A percentile compares a stretch with the other conserved stretches of the same genome.
These are phyloP conservation scores for Heliconius charithonia DNA, from an alignment of 2,888 invertebrate species.

Conservation along the genomic window DNA sequence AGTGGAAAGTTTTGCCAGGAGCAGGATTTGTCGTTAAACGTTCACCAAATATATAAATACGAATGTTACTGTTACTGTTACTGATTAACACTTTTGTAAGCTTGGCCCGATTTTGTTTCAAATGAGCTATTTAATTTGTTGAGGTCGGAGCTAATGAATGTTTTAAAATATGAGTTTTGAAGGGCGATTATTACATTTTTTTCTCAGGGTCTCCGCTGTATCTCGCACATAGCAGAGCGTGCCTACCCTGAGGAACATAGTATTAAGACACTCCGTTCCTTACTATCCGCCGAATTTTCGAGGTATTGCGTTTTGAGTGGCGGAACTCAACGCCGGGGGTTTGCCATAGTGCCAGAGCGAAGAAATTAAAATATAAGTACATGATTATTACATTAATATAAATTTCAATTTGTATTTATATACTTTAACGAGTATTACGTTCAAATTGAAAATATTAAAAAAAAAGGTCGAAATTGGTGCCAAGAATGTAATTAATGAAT, in stretches of 20 bases:
- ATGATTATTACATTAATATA: background rate
- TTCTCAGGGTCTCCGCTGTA: too few species aligned
- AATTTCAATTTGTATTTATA: background rate
- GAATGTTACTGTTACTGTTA: conserved; percentile 46
- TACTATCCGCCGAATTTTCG: too few species aligned
- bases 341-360: background rate
- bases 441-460: too few species aligned
- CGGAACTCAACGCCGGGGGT: too few species aligned
- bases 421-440: background rate
- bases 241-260: too few species aligned
- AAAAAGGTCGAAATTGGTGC: background rate
- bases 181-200: background rate
- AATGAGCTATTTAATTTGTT: conserved; percentile 43
- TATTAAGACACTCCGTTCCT: too few species aligned
- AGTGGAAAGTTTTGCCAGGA: conserved; percentile 68
- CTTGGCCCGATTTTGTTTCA: conserved; percentile 38
- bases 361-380: background rate
- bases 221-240: too few species aligned
- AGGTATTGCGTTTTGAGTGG: too few species aligned
- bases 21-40: conserved; percentile 65
- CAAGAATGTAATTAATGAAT: background rate
- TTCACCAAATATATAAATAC: conserved; percentile 52
- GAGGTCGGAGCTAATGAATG: conserved; percentile 9
- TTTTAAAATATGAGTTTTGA: conserved; percentile 1
- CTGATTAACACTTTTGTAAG: conserved; percentile 48